Conservation (phyloP, 1,140 invertebrate species). For the Nephila pilipes region DNA sequence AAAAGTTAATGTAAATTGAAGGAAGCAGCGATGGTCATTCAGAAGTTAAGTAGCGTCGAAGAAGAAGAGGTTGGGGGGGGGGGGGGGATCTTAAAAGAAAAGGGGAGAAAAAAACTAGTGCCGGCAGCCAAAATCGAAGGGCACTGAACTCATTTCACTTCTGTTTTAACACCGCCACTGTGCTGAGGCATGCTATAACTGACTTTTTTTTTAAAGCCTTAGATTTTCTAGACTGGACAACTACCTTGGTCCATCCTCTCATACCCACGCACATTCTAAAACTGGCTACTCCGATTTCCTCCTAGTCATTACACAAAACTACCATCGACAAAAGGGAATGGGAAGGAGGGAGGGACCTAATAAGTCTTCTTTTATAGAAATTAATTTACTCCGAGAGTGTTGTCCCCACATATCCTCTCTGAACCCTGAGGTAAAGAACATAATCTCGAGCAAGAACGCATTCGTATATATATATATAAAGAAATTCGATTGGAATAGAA, state of each 20-base stretch:
- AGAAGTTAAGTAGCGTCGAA: no score
- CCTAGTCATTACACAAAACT: neutral
- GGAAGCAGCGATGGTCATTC: no score
- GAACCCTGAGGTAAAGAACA: constrained; percentile 12
- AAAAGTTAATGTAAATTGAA: no score
- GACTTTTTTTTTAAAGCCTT: neutral
- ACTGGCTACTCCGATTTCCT: constrained; percentile 19
- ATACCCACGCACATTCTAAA: neutral
- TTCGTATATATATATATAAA: neutral
- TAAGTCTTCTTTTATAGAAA: neutral
- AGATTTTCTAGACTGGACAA: neutral
- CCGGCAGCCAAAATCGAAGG: neutral
- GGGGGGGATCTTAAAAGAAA: no score
- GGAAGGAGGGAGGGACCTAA: no score
- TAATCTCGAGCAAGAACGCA: neutral
- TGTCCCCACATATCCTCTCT: neutral
- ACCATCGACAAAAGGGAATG: neutral
- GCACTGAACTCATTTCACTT: neutral
- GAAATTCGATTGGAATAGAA: neutral
- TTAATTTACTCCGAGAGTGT: neutral
- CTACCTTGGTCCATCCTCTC: neutral
- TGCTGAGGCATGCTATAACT: neutral
- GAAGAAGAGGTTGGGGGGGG: no score
- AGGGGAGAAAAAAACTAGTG: no score
- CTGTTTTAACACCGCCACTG: neutral